A percentile compares a stretch with the other conserved stretches of the same genome.
Conservation (phyloP, 2,113 vertebrate genomes). For the Zosterops borbonicus region DNA sequence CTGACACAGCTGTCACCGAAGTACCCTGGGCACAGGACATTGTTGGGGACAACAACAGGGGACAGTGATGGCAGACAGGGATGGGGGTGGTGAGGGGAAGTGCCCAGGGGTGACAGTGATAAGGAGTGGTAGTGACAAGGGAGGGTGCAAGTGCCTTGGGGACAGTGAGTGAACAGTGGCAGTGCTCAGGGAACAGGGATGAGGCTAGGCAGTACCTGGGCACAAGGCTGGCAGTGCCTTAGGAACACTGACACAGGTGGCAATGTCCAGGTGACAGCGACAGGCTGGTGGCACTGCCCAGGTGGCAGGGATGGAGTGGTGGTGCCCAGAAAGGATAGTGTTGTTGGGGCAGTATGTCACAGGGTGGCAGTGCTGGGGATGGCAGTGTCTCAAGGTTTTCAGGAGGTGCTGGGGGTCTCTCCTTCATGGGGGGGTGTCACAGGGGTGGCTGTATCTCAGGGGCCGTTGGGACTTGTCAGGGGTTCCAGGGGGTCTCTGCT, state of each 20-base stretch:
- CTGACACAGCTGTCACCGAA: conserved; percentile 88
- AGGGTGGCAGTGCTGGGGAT: neutral
- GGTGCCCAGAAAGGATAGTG: neutral
- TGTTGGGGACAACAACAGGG: neutral
- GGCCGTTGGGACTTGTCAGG: neutral
- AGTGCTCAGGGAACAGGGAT: neutral
- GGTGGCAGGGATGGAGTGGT: neutral
- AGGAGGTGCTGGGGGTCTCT: neutral
- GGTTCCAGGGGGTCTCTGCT: neutral
- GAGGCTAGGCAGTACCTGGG: neutral
- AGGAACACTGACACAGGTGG: neutral
- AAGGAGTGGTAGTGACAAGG: neutral
- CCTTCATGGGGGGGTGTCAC: neutral
- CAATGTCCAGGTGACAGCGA: neutral
- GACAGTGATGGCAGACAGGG: neutral
- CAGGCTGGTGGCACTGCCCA: neutral
- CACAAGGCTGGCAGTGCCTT: neutral
- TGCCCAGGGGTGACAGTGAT: neutral
- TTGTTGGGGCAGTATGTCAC: neutral
- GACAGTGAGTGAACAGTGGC: neutral
- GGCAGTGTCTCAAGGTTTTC: neutral
- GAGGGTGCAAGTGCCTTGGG: neutral
- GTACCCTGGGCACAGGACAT: conserved; percentile 77
- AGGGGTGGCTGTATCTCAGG: neutral
- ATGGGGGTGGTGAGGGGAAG: neutral